Conservation (phyloP, 1,140 invertebrate species). For the Polypedilum pembai region DNA sequence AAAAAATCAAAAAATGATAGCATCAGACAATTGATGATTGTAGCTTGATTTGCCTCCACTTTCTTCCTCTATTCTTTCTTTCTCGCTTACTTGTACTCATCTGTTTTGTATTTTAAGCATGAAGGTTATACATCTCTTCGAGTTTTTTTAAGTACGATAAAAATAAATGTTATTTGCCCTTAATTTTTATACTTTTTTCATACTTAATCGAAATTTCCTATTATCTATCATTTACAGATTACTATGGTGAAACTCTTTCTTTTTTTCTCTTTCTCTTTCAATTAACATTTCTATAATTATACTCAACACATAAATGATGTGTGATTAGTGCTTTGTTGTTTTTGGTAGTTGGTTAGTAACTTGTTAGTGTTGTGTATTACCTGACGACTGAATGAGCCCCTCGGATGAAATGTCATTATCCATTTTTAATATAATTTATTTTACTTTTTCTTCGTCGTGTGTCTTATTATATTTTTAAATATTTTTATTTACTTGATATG, state of each 20-base stretch:
- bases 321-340: not conserved
- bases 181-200: not conserved
- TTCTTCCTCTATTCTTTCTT: not conserved
- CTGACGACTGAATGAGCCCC: slow-evolving; percentile 2
- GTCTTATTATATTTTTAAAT: no score
- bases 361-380: not conserved
- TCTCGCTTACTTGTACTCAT: not conserved
- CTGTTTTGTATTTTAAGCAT: not conserved
- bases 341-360: no score
- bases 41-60: not conserved
- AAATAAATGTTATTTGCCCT: not conserved
- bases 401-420: slow-evolving; percentile 21
- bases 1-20: not conserved
- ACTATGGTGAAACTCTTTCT: not conserved
- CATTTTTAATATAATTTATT: not conserved
- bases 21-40: not conserved
- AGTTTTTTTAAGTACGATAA: not conserved
- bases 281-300: not conserved
- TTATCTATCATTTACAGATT: slow-evolving; percentile 19
- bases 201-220: slow-evolving; percentile 11
- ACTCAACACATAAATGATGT: not conserved
- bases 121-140: not conserved
- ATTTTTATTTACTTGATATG: not conserved
- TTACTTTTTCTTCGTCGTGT: not conserved
- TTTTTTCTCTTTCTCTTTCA: not conserved